Evolutionary conservation across 2,797 vertebrate genomes (phyloP).

Genomic region (Poeciliopsis paucimaculata): DNA sequence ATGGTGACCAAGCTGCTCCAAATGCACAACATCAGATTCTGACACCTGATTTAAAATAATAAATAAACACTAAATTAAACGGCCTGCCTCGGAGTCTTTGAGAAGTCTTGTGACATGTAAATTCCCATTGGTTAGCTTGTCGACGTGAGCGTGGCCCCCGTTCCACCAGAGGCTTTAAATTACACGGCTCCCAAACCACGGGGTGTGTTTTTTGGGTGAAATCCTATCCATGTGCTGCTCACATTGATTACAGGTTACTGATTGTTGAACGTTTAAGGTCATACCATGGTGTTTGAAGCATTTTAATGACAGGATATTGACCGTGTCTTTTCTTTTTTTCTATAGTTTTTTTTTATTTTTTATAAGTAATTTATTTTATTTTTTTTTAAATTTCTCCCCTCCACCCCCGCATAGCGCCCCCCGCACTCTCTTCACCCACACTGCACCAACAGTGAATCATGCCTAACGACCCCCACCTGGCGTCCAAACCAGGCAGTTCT

Average conservation of each 20-base stretch:
- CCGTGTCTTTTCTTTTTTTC: constrained; percentile 36
- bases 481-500: constrained; percentile 14
- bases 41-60: constrained; percentile 15
- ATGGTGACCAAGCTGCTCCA: constrained; percentile 18
- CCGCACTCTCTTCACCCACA: not conserved
- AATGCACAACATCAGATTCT: constrained; percentile 22
- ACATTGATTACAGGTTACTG: constrained; percentile 44
- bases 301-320: constrained; percentile 35
- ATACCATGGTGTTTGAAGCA: constrained; percentile 16
- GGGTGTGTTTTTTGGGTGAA: constrained; percentile 47
- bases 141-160: constrained; percentile 19
- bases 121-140: constrained; percentile 20
- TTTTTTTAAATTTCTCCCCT: constrained; percentile 9
- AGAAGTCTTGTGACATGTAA: constrained; percentile 17
- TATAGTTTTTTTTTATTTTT: constrained; percentile 42
- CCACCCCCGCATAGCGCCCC: constrained; percentile 12
- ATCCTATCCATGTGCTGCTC: constrained; percentile 48
- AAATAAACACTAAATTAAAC: constrained; percentile 4
- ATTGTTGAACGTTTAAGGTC: constrained; percentile 25
- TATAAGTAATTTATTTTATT: not conserved
- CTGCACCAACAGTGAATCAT: constrained; percentile 20
- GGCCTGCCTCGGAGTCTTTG: constrained; percentile 20
- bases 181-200: constrained; percentile 45
- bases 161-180: constrained; percentile 49
- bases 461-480: not conserved